Evolutionary conservation across 2,888 invertebrate genomes (phyloP).

Genomic region (Campoletis raptor): DNA sequence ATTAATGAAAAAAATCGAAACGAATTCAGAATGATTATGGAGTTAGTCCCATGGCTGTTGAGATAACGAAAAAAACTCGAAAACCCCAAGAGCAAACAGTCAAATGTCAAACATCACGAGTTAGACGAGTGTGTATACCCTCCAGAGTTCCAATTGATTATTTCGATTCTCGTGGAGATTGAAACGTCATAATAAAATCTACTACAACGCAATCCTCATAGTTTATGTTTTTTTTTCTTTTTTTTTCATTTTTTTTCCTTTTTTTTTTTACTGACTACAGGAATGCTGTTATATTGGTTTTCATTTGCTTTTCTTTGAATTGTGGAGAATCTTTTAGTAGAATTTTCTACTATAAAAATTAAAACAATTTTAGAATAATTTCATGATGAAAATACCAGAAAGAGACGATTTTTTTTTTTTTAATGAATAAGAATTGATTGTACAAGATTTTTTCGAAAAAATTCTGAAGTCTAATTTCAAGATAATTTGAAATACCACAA

Average conservation of each 20-base stretch:
- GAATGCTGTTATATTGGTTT: neutral
- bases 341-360: neutral
- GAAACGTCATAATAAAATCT: slow-evolving; percentile 1
- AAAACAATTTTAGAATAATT: no score
- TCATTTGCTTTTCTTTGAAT: neutral
- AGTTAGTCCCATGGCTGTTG: neutral
- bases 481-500: no score
- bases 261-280: neutral
- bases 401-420: no score
- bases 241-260: no score
- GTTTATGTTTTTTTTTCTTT: no score
- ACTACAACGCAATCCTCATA: neutral
- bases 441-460: no score
- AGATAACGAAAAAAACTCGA: neutral
- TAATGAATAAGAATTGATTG: no score
- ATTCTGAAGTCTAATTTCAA: no score
- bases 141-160: slow-evolving; percentile 11
- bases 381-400: no score
- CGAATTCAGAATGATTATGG: neutral
- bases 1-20: neutral
- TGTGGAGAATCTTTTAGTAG: neutral
- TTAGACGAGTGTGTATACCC: no score
- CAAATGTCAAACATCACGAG: no score
- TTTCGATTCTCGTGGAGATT: slow-evolving; percentile 1
- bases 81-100: slow-evolving; percentile 20